Percentiles rank a stretch among this genome's conserved stretches.
Evolutionary conservation across 2,113 vertebrate species (phyloP).

Genomic region (Syngnathus typhle): DNA sequence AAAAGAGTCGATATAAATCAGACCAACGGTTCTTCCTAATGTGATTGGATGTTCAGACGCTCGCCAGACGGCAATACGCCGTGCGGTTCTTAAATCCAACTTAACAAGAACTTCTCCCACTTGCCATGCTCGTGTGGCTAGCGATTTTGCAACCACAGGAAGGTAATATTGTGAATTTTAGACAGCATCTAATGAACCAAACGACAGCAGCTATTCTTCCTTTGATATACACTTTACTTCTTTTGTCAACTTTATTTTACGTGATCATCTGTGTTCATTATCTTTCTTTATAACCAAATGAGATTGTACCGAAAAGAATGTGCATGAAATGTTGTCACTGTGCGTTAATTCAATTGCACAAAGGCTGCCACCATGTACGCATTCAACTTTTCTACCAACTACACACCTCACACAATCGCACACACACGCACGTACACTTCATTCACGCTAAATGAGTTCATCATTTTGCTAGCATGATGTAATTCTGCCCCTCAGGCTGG

Average conservation of each 20-base stretch:
- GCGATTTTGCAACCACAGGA: neutral
- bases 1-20: conserved; percentile 66
- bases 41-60: conserved; percentile 61
- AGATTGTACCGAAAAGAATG: conserved; percentile 26
- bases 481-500: conserved; percentile 37
- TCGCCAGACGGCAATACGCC: conserved; percentile 46
- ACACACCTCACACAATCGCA: conserved; percentile 1
- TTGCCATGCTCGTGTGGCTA: neutral
- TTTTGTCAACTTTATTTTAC: conserved; percentile 35
- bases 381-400: conserved; percentile 9
- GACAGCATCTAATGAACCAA: neutral
- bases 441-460: conserved; percentile 19
- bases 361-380: conserved; percentile 15
- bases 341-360: conserved; percentile 34
- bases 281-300: conserved; percentile 9
- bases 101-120: conserved; percentile 30
- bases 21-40: conserved; percentile 54
- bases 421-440: neutral
- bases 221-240: neutral
- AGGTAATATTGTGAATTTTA: neutral
- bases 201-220: neutral
- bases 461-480: conserved; percentile 48
- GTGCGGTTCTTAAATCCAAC: conserved; percentile 45
- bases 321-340: conserved; percentile 32
- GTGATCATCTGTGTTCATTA: conserved; percentile 34